phyloP scores from a whole-genome alignment of 1,140 invertebrate species.

The Euwallacea fornicatus region DNA sequence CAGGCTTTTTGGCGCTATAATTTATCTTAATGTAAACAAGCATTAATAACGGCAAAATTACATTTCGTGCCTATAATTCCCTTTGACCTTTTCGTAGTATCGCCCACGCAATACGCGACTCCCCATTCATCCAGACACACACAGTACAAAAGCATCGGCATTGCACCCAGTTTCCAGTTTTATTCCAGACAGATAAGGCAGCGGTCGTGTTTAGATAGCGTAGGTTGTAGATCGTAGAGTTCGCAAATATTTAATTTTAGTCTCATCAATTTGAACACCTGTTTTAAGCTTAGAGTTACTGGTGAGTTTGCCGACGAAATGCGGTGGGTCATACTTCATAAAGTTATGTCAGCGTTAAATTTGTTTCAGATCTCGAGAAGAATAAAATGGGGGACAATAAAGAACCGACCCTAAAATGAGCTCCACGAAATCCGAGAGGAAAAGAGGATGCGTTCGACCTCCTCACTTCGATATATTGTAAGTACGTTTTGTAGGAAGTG shows the following conservation, averaged over 20 bases:
- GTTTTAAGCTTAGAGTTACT: too few species aligned
- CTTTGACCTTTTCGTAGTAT: slow-evolving; percentile 17
- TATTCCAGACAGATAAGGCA: slow-evolving; percentile 3
- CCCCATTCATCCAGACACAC: slow-evolving; percentile 7
- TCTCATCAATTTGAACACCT: too few species aligned
- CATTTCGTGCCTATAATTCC: slow-evolving; percentile 10
- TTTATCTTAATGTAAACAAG: slow-evolving; percentile 14
- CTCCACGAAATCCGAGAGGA: slow-evolving; percentile 39
- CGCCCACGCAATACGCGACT: slow-evolving; percentile 15
- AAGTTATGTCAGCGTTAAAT: neutral
- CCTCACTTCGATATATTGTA: slow-evolving; percentile 52
- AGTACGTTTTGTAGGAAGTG: slow-evolving; percentile 33
- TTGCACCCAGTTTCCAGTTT: slow-evolving; percentile 11
- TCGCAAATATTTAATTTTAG: too few species aligned
- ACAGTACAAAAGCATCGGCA: neutral
- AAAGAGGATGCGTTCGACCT: slow-evolving; percentile 49
- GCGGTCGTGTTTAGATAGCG: slow-evolving; percentile 1
- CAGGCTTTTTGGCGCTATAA: neutral
- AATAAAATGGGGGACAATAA: slow-evolving; percentile 4
- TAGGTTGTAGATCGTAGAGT: neutral
- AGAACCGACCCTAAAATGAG: slow-evolving; percentile 42
- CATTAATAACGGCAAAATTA: slow-evolving; percentile 9
- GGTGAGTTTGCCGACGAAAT: too few species aligned
- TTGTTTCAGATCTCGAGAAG: neutral
- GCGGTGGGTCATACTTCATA: too few species aligned